Conservation (phyloP, 2,888 invertebrate genomes). For the Eupithecia vulgata region DNA sequence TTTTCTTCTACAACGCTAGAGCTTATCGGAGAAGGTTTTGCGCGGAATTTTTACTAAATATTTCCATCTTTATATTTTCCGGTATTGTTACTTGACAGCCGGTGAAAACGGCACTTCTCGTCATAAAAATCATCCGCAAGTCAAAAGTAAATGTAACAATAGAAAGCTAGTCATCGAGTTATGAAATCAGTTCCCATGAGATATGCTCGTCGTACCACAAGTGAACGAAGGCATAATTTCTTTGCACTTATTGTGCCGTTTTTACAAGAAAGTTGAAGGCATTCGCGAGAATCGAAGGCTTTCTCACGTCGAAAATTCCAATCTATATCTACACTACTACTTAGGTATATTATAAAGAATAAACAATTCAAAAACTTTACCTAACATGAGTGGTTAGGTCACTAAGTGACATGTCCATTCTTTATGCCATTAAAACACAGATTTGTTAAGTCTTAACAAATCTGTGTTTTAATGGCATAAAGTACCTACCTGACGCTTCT, state of each 20-base stretch:
- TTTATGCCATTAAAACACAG: too few relatives aligned
- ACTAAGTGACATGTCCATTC: too few relatives aligned
- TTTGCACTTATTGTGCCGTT: constrained; percentile 38
- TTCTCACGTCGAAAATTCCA: constrained; percentile 16
- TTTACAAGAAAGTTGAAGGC: constrained; percentile 37
- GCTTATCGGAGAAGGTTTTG: too few relatives aligned
- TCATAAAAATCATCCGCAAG: constrained; percentile 12
- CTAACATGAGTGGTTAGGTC: too few relatives aligned
- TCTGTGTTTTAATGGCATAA: too few relatives aligned
- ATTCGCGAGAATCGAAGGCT: constrained; percentile 34
- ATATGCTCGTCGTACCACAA: constrained; percentile 48
- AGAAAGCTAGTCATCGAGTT: constrained; percentile 47
- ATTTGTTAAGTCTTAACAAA: too few relatives aligned
- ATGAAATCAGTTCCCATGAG: constrained; percentile 53
- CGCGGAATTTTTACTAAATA: too few relatives aligned
- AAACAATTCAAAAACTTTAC: too few relatives aligned
- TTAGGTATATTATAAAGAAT: too few relatives aligned
- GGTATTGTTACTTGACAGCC: neutral
- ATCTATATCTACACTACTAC: too few relatives aligned
- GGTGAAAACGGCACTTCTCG: constrained; percentile 4
- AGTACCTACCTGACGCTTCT: too few relatives aligned
- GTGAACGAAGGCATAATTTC: constrained; percentile 42
- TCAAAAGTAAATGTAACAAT: constrained; percentile 36
- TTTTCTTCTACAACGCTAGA: too few relatives aligned
- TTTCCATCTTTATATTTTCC: neutral